Evolutionary conservation across 2,113 vertebrate genomes (phyloP).

Genomic region (Gopherus flavomarginatus): DNA sequence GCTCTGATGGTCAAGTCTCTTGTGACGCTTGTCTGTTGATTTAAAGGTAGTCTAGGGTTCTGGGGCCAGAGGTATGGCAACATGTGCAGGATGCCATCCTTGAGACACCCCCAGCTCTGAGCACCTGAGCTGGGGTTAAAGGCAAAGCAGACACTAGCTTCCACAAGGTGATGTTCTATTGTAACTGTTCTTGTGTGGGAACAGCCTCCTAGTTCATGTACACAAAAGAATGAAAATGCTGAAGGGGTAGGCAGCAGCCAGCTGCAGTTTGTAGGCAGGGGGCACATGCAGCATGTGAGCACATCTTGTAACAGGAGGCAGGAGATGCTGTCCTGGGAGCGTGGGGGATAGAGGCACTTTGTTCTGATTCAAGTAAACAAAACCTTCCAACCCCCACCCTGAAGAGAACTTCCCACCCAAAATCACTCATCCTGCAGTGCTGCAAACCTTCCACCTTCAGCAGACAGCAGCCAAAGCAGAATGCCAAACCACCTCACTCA

Average conservation of each 20-base stretch:
- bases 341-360: background rate
- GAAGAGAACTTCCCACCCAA: background rate
- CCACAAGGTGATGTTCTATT: background rate
- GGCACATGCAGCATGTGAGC: background rate
- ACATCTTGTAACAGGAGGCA: rapidly evolving
- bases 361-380: background rate
- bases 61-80: background rate
- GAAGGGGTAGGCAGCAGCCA: background rate
- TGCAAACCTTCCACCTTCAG: rapidly evolving
- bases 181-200: background rate
- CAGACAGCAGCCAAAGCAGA: background rate
- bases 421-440: background rate
- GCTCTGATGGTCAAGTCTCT: background rate
- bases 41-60: background rate
- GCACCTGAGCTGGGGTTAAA: background rate
- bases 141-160: background rate
- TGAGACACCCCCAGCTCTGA: background rate
- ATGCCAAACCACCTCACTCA: too few species aligned
- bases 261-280: background rate
- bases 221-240: too few species aligned
- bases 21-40: background rate
- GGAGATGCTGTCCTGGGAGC: background rate
- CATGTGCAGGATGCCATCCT: background rate
- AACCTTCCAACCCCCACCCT: rapidly evolving
- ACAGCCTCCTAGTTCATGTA: background rate